Evolutionary conservation across 2,888 invertebrate species (phyloP), one percentile per base, ranked within the genome.

Genomic region (Conistra vaccinii): DNA sequence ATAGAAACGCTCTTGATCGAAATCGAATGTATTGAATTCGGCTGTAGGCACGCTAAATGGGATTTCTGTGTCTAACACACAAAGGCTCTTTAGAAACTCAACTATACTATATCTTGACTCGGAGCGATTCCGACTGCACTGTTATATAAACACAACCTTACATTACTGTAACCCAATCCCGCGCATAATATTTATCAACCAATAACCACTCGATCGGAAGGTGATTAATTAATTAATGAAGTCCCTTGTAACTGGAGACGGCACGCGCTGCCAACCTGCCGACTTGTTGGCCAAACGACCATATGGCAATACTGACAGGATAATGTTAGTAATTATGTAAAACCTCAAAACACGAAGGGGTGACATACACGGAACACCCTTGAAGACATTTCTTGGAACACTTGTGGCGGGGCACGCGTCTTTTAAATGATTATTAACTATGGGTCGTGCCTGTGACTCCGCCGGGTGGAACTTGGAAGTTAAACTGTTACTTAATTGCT

Each of bases 221-320:
- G 81, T 86, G 88, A 86, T 85, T 81, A 95, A 95, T 95, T 94
- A 95, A 95, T 95, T 94, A 95, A 95, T 94, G 94, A 95, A 95
- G 95, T 93, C 95, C 91, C 91, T 90, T 84, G 84, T 80, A 94
- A 94, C 89, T 58, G 71, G 91, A 94, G 91, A 85, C 89, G 89
- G 90, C 94, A 90, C 94, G 95, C 92, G 95, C 90, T 80, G 85
- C 90, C 91, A 91, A 91, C 94, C 94, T 92, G 91, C 85, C 88
- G 87, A 69, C 74, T 77, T 88, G 81, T 79, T 88, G 89, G 86
- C 84, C 88, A 88, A 90, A 90, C 92, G 91, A 89, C 93, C 95
- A 95, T 94, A 94, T 95, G 95, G 57, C 70, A 45, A 48, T 55
- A 80, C 39, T 48, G 69, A 23, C 75, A 32, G 72, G 74, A 62